A percentile compares a stretch with the other conserved stretches of the same genome.
These are phyloP conservation scores for Lepisosteus oculatus DNA, from an alignment of 2,113 vertebrate genomes.

Conservation along the genomic window DNA sequence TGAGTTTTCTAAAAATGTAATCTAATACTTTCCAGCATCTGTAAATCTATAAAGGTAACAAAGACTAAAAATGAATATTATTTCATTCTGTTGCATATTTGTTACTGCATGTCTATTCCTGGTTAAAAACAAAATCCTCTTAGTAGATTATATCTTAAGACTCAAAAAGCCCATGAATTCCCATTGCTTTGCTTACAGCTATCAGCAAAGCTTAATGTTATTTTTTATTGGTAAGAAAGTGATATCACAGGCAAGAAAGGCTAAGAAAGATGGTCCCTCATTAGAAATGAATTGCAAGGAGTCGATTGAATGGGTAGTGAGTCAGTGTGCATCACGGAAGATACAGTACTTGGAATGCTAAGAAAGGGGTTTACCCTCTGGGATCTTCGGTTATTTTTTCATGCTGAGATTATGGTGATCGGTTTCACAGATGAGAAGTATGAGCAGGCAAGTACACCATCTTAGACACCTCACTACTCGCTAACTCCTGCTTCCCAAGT, in stretches of 20 bases:
- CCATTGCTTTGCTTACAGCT: not conserved
- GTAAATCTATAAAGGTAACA: too few species aligned
- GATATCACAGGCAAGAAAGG: not conserved
- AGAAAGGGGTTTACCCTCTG: not conserved
- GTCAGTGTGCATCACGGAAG: not conserved
- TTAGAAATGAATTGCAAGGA: not conserved
- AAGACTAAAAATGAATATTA: too few species aligned
- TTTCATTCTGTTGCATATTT: too few species aligned
- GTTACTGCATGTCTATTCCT: too few species aligned
- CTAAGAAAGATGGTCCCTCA: conserved; percentile 1
- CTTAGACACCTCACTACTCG: not conserved
- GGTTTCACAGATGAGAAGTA: too few species aligned
- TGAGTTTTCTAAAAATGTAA: too few species aligned
- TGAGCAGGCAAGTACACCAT: not conserved
- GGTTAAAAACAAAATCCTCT: too few species aligned
- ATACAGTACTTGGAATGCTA: not conserved
- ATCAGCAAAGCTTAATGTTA: too few species aligned
- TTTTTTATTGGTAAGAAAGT: too few species aligned
- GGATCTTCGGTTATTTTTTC: not conserved
- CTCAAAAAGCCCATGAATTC: not conserved
- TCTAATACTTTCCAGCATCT: too few species aligned
- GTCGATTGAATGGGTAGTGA: not conserved
- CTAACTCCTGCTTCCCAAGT: too few species aligned
- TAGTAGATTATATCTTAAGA: not conserved
- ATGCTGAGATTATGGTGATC: not conserved